Evolutionary conservation across 1,140 invertebrate species (phyloP).

Genomic region (Hylaeus volcanicus): DNA sequence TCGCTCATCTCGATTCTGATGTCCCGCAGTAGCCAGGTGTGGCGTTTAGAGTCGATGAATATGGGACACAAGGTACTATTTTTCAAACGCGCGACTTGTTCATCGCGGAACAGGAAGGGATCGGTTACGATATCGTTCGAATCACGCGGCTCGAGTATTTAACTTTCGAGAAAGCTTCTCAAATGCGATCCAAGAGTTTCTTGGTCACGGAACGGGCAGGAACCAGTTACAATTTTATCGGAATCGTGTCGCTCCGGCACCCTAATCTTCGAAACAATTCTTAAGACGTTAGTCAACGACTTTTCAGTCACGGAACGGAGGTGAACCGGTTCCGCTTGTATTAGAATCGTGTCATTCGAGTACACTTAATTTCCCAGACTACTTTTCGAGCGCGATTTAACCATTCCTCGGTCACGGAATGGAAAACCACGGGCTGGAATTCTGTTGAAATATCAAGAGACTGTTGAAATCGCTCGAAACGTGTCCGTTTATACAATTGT

Average conservation of each 20-base stretch:
- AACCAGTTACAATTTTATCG: constrained; percentile 13
- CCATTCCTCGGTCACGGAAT: constrained; percentile 9
- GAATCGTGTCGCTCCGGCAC: background rate
- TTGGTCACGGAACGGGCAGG: constrained; percentile 10
- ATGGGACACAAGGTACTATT: background rate
- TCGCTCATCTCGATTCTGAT: too few species aligned
- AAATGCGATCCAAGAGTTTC: background rate
- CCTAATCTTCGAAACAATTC: constrained; percentile 38
- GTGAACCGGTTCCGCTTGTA: background rate
- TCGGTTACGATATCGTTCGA: too few species aligned
- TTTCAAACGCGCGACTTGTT: background rate
- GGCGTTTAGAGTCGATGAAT: too few species aligned
- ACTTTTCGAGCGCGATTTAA: background rate
- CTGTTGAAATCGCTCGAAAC: too few species aligned
- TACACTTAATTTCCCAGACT: constrained; percentile 13
- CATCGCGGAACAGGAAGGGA: background rate
- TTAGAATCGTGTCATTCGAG: background rate
- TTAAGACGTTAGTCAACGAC: background rate
- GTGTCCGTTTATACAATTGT: too few species aligned
- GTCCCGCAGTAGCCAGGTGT: too few species aligned
- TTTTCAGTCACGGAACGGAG: constrained; percentile 4
- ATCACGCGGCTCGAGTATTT: constrained; percentile 4
- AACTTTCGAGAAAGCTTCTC: constrained; percentile 3
- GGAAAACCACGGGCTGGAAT: background rate
- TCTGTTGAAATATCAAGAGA: background rate